Conservation (phyloP, 2,113 vertebrate genomes). For the Chaenogobius annularis region DNA sequence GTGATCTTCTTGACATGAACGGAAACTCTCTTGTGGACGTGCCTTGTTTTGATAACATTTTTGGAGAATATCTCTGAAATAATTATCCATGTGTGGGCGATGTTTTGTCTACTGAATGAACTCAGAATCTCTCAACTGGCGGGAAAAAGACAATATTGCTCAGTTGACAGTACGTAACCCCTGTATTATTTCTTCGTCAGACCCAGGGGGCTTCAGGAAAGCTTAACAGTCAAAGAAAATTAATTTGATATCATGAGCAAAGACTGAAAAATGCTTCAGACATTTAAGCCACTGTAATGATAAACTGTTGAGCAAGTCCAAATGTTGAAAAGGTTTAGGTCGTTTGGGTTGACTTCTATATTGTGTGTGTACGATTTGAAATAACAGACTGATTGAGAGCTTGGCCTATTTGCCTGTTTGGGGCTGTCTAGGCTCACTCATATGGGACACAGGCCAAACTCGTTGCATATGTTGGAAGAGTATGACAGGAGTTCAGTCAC, state of each 20-base stretch:
- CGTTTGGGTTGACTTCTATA: constrained; percentile 56
- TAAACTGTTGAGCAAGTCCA: constrained; percentile 53
- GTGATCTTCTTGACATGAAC: constrained; percentile 16
- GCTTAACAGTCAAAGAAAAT: constrained; percentile 56
- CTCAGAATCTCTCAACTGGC: constrained; percentile 33
- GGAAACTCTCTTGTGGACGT: constrained; percentile 25
- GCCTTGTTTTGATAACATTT: constrained; percentile 21
- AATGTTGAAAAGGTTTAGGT: constrained; percentile 49
- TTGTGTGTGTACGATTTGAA: constrained; percentile 55
- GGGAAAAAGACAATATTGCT: constrained; percentile 42
- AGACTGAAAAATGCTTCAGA: constrained; percentile 55
- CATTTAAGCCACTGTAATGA: constrained; percentile 50
- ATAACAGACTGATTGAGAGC: constrained; percentile 56
- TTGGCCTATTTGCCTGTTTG: constrained; percentile 67
- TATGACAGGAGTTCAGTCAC: constrained; percentile 71
- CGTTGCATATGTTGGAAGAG: constrained; percentile 76
- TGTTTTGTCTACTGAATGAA: constrained; percentile 10
- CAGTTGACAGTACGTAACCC: constrained; percentile 68
- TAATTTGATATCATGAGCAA: constrained; percentile 49
- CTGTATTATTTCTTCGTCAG: constrained; percentile 58
- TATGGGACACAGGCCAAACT: constrained; percentile 73
- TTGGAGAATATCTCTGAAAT: constrained; percentile 20
- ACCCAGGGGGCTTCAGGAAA: constrained; percentile 62
- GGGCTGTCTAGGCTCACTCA: constrained; percentile 68
- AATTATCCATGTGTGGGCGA: constrained; percentile 21